phyloP scores from a whole-genome alignment of 2,797 vertebrate genomes.

The Cryptoblepharus egeriae region DNA sequence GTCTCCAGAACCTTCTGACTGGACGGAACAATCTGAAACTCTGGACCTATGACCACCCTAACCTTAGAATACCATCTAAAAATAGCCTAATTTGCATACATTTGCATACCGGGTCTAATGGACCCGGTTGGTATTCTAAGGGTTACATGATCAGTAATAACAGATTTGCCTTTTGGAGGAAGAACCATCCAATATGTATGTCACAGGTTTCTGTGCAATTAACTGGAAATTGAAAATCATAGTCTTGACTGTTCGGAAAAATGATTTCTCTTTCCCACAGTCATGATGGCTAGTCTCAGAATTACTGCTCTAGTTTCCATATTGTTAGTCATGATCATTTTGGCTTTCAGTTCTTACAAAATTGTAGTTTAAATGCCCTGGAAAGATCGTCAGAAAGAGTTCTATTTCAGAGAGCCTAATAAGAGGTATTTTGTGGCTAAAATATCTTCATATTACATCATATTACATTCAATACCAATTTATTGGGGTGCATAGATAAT shows the following conservation, averaged over 20 bases:
- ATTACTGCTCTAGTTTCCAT: conserved; percentile 6
- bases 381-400: background rate
- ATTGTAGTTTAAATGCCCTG: background rate
- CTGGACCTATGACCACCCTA: too few relatives aligned
- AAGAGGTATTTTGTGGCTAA: background rate
- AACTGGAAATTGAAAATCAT: background rate
- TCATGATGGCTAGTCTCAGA: background rate
- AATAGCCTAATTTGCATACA: too few relatives aligned
- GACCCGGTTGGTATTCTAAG: too few relatives aligned
- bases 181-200: too few relatives aligned
- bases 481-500: background rate
- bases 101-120: too few relatives aligned
- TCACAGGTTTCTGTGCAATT: background rate
- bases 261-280: background rate
- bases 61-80: too few relatives aligned
- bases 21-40: too few relatives aligned
- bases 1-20: too few relatives aligned
- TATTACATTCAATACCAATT: background rate
- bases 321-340: background rate
- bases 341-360: background rate
- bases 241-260: background rate
- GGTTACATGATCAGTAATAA: too few relatives aligned
- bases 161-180: background rate
- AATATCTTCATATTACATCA: background rate
- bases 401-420: background rate